Percentiles rank a stretch among this genome's conserved stretches.
Evolutionary conservation across 1,140 invertebrate species (phyloP).

Genomic region (Drosophila truncata): DNA sequence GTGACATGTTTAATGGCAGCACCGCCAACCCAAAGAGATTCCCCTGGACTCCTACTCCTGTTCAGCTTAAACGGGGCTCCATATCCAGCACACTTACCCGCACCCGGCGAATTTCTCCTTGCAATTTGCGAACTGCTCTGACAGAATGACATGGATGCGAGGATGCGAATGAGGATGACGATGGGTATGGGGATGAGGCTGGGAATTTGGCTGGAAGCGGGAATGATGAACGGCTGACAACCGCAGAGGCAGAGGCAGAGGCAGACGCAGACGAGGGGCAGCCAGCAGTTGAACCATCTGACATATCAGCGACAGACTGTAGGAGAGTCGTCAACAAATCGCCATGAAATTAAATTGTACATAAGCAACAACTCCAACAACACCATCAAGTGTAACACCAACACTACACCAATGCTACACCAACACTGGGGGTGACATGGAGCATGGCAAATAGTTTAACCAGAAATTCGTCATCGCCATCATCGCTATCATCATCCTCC

Average conservation of each 20-base stretch:
- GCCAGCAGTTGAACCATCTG: conserved; percentile 10
- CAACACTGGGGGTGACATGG: conserved; percentile 9
- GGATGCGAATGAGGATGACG: conserved; percentile 31
- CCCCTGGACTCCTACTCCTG: background rate
- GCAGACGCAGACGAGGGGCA: conserved; percentile 6
- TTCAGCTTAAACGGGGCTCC: conserved; percentile 56
- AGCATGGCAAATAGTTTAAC: conserved; percentile 75
- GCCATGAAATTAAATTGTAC: conserved; percentile 80
- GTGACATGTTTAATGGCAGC: conserved; percentile 81
- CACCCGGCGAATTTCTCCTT: conserved; percentile 57
- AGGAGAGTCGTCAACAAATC: conserved; percentile 62
- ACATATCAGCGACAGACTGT: conserved; percentile 51
- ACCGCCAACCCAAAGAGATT: conserved; percentile 25
- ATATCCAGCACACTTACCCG: conserved; percentile 30
- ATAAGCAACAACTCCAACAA: conserved; percentile 44
- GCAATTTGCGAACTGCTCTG: conserved; percentile 70
- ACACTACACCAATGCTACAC: conserved; percentile 17
- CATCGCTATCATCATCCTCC: conserved; percentile 54
- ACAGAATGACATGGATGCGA: conserved; percentile 56
- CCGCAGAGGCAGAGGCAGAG: conserved; percentile 53
- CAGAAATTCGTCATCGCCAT: conserved; percentile 75
- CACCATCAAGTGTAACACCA: conserved; percentile 19
- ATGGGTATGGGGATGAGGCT: conserved; percentile 13
- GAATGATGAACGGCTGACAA: conserved; percentile 74
- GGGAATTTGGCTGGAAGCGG: conserved; percentile 41